Evolutionary conservation across 2,113 vertebrate genomes (phyloP).

Genomic region (Tapirus terrestris): DNA sequence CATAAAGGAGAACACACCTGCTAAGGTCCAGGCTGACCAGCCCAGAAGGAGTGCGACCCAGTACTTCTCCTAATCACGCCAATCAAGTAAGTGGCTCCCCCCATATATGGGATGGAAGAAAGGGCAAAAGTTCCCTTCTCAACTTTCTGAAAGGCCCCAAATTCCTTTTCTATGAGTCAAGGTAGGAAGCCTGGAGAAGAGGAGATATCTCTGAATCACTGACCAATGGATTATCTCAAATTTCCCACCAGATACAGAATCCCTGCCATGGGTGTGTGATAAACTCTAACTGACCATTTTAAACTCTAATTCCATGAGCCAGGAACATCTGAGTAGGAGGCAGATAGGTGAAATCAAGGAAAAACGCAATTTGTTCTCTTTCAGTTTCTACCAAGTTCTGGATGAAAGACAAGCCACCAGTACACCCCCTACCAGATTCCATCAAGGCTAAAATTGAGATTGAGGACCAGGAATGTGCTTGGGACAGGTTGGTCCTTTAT

Average conservation of each 20-base stretch:
- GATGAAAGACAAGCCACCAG: background rate
- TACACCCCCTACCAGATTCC: background rate
- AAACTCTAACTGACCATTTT: background rate
- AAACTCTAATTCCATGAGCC: background rate
- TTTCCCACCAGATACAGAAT: background rate
- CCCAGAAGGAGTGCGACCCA: background rate
- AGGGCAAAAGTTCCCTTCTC: background rate
- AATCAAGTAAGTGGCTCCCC: background rate
- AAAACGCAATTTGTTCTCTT: background rate
- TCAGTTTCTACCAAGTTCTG: background rate
- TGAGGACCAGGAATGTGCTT: background rate
- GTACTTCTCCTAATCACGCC: background rate
- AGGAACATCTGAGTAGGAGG: background rate
- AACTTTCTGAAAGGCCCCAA: background rate
- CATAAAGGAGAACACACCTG: background rate
- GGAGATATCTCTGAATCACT: background rate
- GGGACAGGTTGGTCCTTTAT: background rate
- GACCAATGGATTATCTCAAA: background rate
- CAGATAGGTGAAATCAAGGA: background rate
- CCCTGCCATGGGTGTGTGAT: background rate
- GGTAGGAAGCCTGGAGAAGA: background rate
- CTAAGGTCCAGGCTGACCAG: background rate
- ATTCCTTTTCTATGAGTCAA: background rate
- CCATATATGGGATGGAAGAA: background rate
- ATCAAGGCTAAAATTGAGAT: background rate